Base-by-base conservation (phyloP, 2,797 vertebrate species). In the Hozukius guyotensis region DNA sequence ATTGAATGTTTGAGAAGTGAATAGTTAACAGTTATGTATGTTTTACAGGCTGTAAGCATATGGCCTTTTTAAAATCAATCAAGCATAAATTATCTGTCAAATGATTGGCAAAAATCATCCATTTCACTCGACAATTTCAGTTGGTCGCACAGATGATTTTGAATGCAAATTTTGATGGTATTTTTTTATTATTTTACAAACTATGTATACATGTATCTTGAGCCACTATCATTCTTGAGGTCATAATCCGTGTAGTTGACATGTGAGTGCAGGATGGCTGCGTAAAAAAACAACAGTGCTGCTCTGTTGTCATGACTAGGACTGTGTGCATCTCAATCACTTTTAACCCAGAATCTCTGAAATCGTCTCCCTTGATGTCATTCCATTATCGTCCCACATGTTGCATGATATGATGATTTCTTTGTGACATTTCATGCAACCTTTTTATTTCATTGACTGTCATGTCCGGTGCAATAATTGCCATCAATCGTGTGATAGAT, bases 1-100 rank as follows among this genome's bases (percentile, higher is more conserved):
- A 69, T 36, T 91, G 93, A 95, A 94, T 94, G 93, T 94, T 76
- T 89, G 85, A 81, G 59, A 87, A 80, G 74, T 64, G 70, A 81
- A 55, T 87, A 80, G 78, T 77, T 77, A 46, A 67, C 52, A 20
- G 81, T 82, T 71, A 25, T 64, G 72, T 87, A 71, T 72, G 64
- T 88, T 87, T 87, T 73, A 61, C 72, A 69, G 77, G 76, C 85
- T 92, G 34, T 66, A 31, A 34, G 65, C 36, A 53, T 32, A 78
- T 65, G 62, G 81, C 67, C 83, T 83, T 82, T 84, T 73, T 60
- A 57, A 71, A 73, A 71, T 82, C 69, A 87, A 81, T 81, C 77
- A 49, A 66, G 46, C 77, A 67, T 74, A 38, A 83, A 77, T 52
- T 3, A 75, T 70, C 46, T 27, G 68, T 78, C 49, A 76, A 31